Evolutionary conservation across 2,888 invertebrate genomes (phyloP).

Genomic region (Ctena decussata): DNA sequence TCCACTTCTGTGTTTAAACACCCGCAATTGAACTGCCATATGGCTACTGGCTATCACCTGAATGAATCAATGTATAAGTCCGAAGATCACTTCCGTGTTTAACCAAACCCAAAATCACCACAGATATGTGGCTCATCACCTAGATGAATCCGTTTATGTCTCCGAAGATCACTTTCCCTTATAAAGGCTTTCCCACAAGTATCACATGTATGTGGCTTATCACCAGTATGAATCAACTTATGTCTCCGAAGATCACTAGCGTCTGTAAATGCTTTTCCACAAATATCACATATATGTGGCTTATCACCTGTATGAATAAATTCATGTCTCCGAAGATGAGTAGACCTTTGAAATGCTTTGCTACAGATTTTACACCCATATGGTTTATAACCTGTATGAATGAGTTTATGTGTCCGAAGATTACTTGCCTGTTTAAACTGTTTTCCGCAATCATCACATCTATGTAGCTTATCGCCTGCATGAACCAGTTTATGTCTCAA

Average conservation of each 20-base stretch:
- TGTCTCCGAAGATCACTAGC: background rate
- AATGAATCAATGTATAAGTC: no score
- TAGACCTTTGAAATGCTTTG: background rate
- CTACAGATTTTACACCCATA: background rate
- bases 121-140: background rate
- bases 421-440: no score
- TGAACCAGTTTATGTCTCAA: no score
- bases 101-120: background rate
- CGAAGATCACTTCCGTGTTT: no score
- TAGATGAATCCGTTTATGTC: background rate
- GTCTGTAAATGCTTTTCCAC: background rate
- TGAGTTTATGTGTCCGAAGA: no score
- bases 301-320: background rate
- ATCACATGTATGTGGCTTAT: background rate
- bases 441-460: no score
- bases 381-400: no score
- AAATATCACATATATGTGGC: background rate
- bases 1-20: no score
- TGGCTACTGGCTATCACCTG: no score
- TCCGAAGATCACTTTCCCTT: background rate
- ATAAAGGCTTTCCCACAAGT: background rate
- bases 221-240: background rate
- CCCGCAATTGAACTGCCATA: no score
- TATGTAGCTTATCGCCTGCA: background rate
- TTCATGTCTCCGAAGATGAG: background rate